Base-by-base conservation (phyloP, 2,888 invertebrate species). In the Caenorhabditis virilis region DNA sequence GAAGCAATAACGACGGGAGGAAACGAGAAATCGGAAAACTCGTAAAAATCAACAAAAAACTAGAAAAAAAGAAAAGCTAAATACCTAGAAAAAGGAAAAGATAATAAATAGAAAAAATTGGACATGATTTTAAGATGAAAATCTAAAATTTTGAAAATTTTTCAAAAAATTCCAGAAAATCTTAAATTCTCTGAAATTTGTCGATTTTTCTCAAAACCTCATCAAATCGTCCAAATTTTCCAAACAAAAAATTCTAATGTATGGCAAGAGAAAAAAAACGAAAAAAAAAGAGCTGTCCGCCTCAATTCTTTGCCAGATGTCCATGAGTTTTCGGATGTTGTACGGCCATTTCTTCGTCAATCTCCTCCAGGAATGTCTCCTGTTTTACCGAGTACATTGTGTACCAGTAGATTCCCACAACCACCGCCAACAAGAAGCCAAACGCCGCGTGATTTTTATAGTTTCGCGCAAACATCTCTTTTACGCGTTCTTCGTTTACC, bases 341-440 rank as follows among this genome's bases (percentile, higher is more conserved):
- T 6, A 49, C 56, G 5, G 81, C 82, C 64, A 82, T 72, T 64
- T 82, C 82, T 82, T 91, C 90, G 70, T 93, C 90, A 82, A 94
- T 92, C 83, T 94, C 93, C 86, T 94, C 94, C 59, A 95, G 87
- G 86, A 95, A 94, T 47, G 89, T 91, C 85, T 95, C 95, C 83
- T 94, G 93, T 83, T 90, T 90, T 48, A 95, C 90, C 5, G 93
- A 89, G 71, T 87, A 88, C 83, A 92, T 90, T 18, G 93, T 91
- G 85, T 93, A 94, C 27, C 88, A 86, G 85, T 92, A 93, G 80
- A 95, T 92, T 66, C 90, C 88, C n/a, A 72, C 65, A 35, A 70
- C 78, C 1, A 76, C 16, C 0, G 54, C 47, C 15, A 68, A n/a
- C 2, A 78, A 56, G 15, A 60, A 60, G 26, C 60, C 67, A 35